phyloP scores from a whole-genome alignment of 2,797 vertebrate species.

The Anguilla anguilla region DNA sequence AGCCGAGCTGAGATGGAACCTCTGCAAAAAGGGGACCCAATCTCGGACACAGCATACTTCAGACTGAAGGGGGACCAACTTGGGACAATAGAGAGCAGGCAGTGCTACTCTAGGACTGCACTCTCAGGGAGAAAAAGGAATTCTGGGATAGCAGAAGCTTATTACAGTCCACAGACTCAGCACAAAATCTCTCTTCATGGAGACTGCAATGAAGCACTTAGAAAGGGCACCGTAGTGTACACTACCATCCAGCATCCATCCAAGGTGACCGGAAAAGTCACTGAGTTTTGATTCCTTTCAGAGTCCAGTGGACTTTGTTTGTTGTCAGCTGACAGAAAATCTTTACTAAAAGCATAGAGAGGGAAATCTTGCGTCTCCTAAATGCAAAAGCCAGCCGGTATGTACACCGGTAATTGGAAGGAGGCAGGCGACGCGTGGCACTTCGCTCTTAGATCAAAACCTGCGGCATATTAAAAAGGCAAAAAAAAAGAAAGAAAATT shows the following conservation, averaged over 20 bases:
- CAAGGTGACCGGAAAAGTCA: conserved; percentile 7
- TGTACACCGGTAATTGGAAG: conserved; percentile 56
- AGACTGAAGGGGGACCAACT: too few relatives aligned
- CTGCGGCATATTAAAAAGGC: conserved; percentile 56
- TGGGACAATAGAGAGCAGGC: too few relatives aligned
- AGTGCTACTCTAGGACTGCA: not conserved
- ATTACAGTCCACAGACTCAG: not conserved
- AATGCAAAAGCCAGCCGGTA: conserved; percentile 58
- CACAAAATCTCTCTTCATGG: not conserved
- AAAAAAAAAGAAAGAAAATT: conserved; percentile 42
- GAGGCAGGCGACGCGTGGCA: conserved; percentile 44
- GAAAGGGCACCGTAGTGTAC: not conserved
- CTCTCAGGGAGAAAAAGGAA: not conserved
- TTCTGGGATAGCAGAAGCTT: not conserved
- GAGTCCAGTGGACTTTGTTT: conserved; percentile 47
- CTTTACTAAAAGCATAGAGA: conserved; percentile 74
- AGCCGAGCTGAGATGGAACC: not conserved
- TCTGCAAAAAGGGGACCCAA: too few relatives aligned
- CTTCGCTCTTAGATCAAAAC: conserved; percentile 49
- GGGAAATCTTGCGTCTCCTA: conserved; percentile 50
- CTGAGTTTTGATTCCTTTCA: conserved; percentile 20
- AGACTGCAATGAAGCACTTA: not conserved
- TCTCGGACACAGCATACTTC: too few relatives aligned
- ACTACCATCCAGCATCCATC: not conserved
- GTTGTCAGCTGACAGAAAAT: conserved; percentile 70